phyloP scores from a whole-genome alignment of 2,113 vertebrate genomes.

The Nanorana parkeri region DNA sequence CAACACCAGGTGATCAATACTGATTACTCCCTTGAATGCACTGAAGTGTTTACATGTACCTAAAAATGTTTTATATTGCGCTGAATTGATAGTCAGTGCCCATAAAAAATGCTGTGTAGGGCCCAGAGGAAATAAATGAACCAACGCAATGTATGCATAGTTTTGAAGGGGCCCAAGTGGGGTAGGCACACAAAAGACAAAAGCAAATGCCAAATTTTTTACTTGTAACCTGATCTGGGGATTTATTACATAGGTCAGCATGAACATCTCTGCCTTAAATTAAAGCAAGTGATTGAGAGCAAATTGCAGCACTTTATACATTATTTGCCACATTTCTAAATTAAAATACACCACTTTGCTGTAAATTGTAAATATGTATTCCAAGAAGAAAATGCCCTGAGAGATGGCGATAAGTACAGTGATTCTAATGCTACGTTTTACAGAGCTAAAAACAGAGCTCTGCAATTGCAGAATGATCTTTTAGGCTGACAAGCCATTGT shows the following conservation, averaged over 20 bases:
- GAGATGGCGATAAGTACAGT: not conserved
- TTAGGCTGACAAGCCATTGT: not conserved
- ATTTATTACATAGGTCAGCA: conserved; percentile 4
- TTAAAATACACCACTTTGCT: conserved; percentile 20
- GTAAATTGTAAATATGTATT: not conserved
- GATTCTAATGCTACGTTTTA: conserved; percentile 11
- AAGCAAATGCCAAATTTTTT: not conserved
- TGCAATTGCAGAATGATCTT: too few relatives aligned
- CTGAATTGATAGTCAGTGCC: too few relatives aligned
- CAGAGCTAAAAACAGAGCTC: not conserved
- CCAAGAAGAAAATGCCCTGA: not conserved
- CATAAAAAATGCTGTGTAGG: too few relatives aligned
- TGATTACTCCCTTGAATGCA: too few relatives aligned
- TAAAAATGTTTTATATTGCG: too few relatives aligned
- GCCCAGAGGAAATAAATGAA: too few relatives aligned
- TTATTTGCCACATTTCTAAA: not conserved
- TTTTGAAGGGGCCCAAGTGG: too few relatives aligned
- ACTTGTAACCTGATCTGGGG: conserved; percentile 1
- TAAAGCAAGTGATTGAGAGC: conserved; percentile 23
- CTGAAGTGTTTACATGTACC: too few relatives aligned
- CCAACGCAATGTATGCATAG: too few relatives aligned
- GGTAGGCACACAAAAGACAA: not conserved
- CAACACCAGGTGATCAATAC: too few relatives aligned
- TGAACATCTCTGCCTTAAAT: conserved; percentile 5
- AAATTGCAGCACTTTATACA: conserved; percentile 40